Conservation (phyloP, 64 coral and sea anemone genomes). For the Pocillopora verrucosa region DNA sequence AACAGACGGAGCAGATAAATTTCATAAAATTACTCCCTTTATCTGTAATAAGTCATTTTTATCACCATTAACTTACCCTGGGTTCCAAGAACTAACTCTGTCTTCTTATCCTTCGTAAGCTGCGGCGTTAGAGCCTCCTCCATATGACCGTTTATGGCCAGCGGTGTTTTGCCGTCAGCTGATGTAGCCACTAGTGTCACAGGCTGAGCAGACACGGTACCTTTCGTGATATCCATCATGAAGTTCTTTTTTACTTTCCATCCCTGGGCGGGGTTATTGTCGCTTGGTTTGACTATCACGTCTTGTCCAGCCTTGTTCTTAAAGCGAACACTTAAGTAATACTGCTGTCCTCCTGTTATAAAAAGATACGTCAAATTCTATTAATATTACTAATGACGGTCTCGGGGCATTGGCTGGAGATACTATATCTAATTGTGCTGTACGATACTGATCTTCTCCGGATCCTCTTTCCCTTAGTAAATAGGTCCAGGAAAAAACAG, state of each 20-base stretch:
- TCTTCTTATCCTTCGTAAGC: background rate
- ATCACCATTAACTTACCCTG: constrained; percentile 16
- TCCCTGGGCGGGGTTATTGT: constrained; percentile 2
- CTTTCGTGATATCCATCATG: constrained; percentile 62
- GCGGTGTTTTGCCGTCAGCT: background rate
- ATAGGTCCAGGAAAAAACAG: too few relatives aligned
- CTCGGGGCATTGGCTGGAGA: too few relatives aligned
- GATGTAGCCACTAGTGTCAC: constrained; percentile 33
- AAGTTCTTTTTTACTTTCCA: constrained; percentile 60
- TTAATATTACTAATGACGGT: background rate
- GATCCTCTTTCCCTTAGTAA: too few relatives aligned
- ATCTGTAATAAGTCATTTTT: background rate
- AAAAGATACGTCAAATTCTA: background rate
- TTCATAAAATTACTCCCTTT: too few relatives aligned
- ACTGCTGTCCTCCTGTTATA: constrained; percentile 56
- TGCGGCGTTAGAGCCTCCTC: constrained; percentile 13
- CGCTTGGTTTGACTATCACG: constrained; percentile 19
- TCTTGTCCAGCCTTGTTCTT: constrained; percentile 63
- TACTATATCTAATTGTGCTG: too few relatives aligned
- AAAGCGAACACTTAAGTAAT: constrained; percentile 48
- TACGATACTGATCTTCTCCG: too few relatives aligned
- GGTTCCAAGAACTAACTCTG: constrained; percentile 3
- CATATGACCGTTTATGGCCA: constrained; percentile 49
- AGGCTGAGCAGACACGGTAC: constrained; percentile 47
- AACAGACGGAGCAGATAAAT: too few relatives aligned